These are phyloP conservation scores for Pseudolaguvia tuberculata DNA, from an alignment of 2,113 vertebrate species.

Conservation along the genomic window DNA sequence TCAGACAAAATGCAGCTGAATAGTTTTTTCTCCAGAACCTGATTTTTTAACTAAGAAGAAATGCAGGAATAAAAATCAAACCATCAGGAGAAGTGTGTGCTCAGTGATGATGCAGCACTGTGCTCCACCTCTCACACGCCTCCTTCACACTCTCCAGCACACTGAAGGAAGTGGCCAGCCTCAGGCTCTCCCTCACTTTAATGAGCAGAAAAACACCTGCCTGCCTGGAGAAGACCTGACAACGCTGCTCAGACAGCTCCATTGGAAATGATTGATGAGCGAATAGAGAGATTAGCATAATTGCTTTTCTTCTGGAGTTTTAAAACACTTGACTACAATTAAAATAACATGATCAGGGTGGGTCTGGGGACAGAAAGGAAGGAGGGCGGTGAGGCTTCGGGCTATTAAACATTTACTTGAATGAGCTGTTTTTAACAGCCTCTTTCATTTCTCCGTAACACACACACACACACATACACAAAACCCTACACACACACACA, in stretches of 20 bases:
- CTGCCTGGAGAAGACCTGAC: conserved; percentile 79
- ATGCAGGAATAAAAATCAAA: background rate
- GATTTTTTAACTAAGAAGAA: background rate
- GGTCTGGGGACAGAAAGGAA: conserved; percentile 63
- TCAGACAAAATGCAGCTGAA: background rate
- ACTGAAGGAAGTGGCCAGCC: conserved; percentile 44
- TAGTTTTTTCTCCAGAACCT: background rate
- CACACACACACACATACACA: conserved; percentile 1
- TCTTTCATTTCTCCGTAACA: background rate
- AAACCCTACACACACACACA: background rate
- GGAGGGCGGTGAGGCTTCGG: conserved; percentile 48
- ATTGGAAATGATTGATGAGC: conserved; percentile 97
- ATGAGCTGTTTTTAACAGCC: conserved; percentile 61
- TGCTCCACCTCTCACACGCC: conserved; percentile 23
- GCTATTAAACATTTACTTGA: conserved; percentile 52
- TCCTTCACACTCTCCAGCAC: conserved; percentile 29
- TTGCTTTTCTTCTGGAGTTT: conserved; percentile 93
- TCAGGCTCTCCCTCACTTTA: conserved; percentile 67
- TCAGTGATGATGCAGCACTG: background rate
- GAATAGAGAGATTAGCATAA: conserved; percentile 93
- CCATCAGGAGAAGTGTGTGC: conserved; percentile 5
- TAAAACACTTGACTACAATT: conserved; percentile 80
- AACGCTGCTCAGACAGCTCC: conserved; percentile 86
- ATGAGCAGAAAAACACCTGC: conserved; percentile 84
- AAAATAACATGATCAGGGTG: conserved; percentile 66